Percentiles rank a stretch among this genome's conserved stretches.
Conservation (phyloP, 1,140 invertebrate species). For the Hyposmocoma kahamanoa region DNA sequence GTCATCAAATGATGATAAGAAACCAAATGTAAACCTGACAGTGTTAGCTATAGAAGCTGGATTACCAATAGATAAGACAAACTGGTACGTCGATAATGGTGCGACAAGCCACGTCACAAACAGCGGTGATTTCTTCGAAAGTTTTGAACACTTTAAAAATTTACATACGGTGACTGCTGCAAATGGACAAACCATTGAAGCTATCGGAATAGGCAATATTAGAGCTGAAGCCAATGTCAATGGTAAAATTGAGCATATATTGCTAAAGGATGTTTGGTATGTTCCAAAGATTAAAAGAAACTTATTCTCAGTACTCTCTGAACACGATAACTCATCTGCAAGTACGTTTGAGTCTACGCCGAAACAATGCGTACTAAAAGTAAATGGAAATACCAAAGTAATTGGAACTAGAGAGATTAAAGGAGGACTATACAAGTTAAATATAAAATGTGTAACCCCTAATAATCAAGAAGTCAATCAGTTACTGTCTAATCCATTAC, state of each 20-base stretch:
- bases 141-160: neutral
- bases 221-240: neutral
- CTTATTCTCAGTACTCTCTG: constrained; percentile 14
- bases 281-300: constrained; percentile 14
- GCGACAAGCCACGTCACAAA: constrained; percentile 10
- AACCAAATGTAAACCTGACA: no score
- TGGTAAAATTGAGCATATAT: neutral
- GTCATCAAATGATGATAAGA: neutral
- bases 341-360: constrained; percentile 6
- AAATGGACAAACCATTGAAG: neutral
- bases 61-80: neutral
- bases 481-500: neutral
- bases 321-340: constrained; percentile 9
- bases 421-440: constrained; percentile 5
- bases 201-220: constrained; percentile 2
- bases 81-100: constrained; percentile 16
- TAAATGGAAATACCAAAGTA: neutral
- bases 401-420: neutral
- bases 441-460: neutral
- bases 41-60: no score
- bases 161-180: constrained; percentile 6
- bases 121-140: constrained; percentile 1
- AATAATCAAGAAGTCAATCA: neutral
- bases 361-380: no score
- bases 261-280: constrained; percentile 9